Percentiles rank a stretch among this genome's conserved stretches.
phyloP scores from a whole-genome alignment of 2,888 invertebrate species.

The Oscheius sp. region DNA sequence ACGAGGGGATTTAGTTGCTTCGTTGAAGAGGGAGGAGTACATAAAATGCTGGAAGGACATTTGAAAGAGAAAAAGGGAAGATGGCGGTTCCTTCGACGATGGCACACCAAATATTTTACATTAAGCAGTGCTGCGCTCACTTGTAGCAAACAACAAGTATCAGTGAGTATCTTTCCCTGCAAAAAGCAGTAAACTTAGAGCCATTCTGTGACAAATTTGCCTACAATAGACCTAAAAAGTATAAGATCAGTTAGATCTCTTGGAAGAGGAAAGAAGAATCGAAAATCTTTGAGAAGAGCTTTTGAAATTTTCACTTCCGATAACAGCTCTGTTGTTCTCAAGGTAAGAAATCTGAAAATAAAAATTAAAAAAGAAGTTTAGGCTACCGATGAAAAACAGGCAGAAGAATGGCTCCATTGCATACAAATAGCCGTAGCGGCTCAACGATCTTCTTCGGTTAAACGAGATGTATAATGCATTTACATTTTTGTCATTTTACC shows the following conservation, averaged over 20 bases:
- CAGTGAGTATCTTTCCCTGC: slow-evolving; percentile 21
- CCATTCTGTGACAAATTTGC: slow-evolving; percentile 33
- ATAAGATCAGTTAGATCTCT: slow-evolving; percentile 93
- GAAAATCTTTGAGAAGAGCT: slow-evolving; percentile 85
- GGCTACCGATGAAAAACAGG: slow-evolving; percentile 91
- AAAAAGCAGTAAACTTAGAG: slow-evolving; percentile 19
- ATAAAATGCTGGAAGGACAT: slow-evolving; percentile 76
- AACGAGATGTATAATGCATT: slow-evolving; percentile 70
- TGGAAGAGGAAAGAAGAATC: slow-evolving; percentile 79
- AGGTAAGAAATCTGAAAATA: slow-evolving; percentile 71
- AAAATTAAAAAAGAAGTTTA: slow-evolving; percentile 33
- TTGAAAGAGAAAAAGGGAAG: slow-evolving; percentile 89
- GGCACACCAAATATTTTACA: slow-evolving; percentile 93
- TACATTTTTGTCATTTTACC: background rate
- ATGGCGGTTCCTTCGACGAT: slow-evolving; percentile 88
- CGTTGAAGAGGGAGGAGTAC: slow-evolving; percentile 43
- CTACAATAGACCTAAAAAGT: slow-evolving; percentile 84
- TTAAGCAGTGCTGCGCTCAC: slow-evolving; percentile 89
- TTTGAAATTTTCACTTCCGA: slow-evolving; percentile 90
- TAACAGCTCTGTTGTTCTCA: slow-evolving; percentile 88
- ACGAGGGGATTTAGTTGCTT: slow-evolving; percentile 19
- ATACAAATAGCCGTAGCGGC: slow-evolving; percentile 89
- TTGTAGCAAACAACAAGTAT: slow-evolving; percentile 72
- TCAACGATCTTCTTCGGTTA: too few relatives aligned
- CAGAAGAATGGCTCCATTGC: slow-evolving; percentile 95